Evolutionary conservation across 2,797 vertebrate species (phyloP).

Genomic region (Crax fasciolata): DNA sequence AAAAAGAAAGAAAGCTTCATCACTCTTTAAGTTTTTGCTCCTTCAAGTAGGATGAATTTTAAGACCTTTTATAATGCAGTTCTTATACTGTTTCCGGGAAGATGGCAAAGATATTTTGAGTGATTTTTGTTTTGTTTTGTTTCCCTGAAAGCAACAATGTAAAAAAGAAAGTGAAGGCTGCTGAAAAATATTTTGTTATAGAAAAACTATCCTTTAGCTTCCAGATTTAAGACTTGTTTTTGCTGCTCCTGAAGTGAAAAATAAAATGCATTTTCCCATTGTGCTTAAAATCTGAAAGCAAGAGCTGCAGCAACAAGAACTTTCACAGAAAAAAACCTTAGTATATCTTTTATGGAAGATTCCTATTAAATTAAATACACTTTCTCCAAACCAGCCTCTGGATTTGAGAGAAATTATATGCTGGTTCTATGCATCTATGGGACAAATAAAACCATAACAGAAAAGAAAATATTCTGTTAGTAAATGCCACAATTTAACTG

Average conservation of each 20-base stretch:
- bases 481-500: background rate
- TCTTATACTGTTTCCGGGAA: background rate
- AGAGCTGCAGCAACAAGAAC: background rate
- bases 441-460: background rate
- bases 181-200: background rate
- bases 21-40: background rate
- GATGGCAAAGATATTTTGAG: background rate
- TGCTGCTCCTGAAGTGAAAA: background rate
- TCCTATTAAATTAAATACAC: background rate
- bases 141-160: fast-evolving
- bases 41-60: background rate
- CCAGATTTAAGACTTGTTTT: background rate
- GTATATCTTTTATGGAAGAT: background rate
- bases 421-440: background rate
- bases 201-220: background rate
- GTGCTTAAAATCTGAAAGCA: background rate
- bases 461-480: background rate
- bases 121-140: background rate
- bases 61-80: background rate
- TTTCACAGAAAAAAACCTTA: background rate
- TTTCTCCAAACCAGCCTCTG: background rate
- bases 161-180: background rate
- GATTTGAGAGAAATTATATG: background rate
- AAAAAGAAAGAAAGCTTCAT: background rate
- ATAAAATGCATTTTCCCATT: background rate